phyloP scores from a whole-genome alignment of 2,113 vertebrate species.

The Numida meleagris region DNA sequence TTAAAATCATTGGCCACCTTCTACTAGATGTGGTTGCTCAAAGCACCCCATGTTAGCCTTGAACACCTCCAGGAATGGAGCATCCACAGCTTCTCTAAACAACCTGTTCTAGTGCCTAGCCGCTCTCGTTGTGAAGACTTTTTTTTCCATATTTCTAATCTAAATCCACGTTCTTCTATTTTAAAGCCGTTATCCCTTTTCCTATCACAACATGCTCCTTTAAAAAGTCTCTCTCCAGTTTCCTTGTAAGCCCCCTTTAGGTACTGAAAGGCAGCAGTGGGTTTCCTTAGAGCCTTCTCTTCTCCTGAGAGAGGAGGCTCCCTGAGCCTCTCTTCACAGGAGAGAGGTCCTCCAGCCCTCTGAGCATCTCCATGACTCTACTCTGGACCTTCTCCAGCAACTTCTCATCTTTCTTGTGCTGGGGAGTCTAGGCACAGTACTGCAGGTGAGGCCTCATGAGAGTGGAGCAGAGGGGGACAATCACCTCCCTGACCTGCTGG shows the following conservation, averaged over 20 bases:
- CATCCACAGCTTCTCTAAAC: neutral
- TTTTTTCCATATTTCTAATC: neutral
- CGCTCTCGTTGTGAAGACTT: neutral
- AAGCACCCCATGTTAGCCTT: neutral
- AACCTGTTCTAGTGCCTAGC: neutral
- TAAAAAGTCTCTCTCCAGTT: neutral
- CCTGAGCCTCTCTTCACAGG: no score
- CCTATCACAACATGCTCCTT: neutral
- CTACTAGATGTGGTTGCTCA: neutral
- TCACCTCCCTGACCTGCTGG: neutral
- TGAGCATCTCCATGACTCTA: no score
- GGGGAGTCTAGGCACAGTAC: neutral
- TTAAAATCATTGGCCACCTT: neutral
- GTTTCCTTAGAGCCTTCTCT: no score
- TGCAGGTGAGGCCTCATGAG: neutral
- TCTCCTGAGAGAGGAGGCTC: no score
- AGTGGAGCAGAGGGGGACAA: neutral
- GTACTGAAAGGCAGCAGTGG: no score
- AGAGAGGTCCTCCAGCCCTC: no score
- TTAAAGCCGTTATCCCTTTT: neutral
- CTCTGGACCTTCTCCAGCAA: neutral
- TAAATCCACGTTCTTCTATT: neutral
- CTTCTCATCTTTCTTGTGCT: neutral
- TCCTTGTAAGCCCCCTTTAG: no score
- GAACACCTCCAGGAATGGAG: neutral